These are phyloP conservation scores for Zele albiditarsus DNA, from an alignment of 2,888 invertebrate species.

Conservation along the genomic window DNA sequence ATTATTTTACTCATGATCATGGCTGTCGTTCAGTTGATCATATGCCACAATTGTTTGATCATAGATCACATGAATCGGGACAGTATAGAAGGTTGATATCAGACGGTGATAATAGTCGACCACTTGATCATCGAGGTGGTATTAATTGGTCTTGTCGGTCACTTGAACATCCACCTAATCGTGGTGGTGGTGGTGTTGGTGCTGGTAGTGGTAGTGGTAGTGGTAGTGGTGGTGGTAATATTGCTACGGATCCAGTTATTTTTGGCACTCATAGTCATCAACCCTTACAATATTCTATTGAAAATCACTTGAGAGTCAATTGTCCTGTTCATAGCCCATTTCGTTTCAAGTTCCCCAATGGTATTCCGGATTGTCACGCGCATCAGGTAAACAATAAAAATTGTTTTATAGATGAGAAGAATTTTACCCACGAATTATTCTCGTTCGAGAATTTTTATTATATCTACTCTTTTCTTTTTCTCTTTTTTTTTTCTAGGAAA, in stretches of 20 bases:
- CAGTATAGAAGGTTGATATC: conserved; percentile 56
- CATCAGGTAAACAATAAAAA: conserved; percentile 66
- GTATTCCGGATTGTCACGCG: conserved; percentile 73
- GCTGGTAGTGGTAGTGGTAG: too few species aligned
- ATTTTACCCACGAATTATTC: too few species aligned
- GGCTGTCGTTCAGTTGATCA: conserved; percentile 68
- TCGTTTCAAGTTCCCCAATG: conserved; percentile 77
- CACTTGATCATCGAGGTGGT: conserved; percentile 60
- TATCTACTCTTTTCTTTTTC: too few species aligned
- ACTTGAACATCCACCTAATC: conserved; percentile 72
- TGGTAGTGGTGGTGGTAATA: conserved; percentile 65
- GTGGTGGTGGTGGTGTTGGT: conserved; percentile 68
- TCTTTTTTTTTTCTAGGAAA: too few species aligned
- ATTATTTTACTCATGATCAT: conserved; percentile 65
- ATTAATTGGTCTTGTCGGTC: conserved; percentile 66
- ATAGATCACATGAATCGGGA: conserved; percentile 60
- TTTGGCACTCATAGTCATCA: conserved; percentile 74
- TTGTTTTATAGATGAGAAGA: not conserved
- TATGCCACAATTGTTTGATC: conserved; percentile 64
- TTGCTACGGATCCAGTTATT: conserved; percentile 74
- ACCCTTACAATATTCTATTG: conserved; percentile 73
- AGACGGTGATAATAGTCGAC: conserved; percentile 56
- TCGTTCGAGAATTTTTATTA: not conserved
- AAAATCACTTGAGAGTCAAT: conserved; percentile 75
- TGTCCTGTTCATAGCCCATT: conserved; percentile 86